These are phyloP conservation scores for Xestia sexstrigata DNA, from an alignment of 2,888 invertebrate genomes.

Conservation along the genomic window DNA sequence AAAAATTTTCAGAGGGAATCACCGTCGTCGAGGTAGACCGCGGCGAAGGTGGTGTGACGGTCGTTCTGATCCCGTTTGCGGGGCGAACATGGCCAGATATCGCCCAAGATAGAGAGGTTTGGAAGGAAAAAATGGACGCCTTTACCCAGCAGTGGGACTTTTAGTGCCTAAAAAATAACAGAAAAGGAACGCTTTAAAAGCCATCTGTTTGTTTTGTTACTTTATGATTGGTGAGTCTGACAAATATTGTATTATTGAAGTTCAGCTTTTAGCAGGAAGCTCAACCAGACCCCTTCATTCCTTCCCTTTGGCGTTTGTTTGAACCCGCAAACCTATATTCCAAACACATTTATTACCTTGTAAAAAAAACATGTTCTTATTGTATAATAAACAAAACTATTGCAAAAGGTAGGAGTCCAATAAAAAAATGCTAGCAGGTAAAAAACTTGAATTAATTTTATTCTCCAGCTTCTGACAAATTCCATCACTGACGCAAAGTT, in stretches of 20 bases:
- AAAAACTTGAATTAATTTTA: slow-evolving; percentile 19
- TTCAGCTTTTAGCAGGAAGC: not conserved
- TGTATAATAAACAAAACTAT: not conserved
- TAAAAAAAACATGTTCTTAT: not conserved
- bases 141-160: no score
- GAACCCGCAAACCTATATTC: no score
- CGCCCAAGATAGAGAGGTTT: not conserved
- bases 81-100: not conserved
- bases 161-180: not conserved
- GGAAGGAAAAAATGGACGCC: not conserved
- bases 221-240: not conserved
- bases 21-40: not conserved
- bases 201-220: not conserved
- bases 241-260: not conserved
- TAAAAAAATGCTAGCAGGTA: not conserved
- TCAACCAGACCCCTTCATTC: not conserved
- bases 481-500: slow-evolving; percentile 22
- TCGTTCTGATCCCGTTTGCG: not conserved
- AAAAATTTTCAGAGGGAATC: not conserved
- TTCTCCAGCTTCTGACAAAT: not conserved
- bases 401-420: not conserved
- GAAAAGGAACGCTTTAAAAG: no score
- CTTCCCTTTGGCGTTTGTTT: not conserved
- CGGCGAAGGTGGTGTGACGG: not conserved
- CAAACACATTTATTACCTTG: not conserved